Percentiles rank a stretch among this genome's conserved stretches.
phyloP scores from a whole-genome alignment of 2,888 invertebrate species.

The Dorcus hopei region DNA sequence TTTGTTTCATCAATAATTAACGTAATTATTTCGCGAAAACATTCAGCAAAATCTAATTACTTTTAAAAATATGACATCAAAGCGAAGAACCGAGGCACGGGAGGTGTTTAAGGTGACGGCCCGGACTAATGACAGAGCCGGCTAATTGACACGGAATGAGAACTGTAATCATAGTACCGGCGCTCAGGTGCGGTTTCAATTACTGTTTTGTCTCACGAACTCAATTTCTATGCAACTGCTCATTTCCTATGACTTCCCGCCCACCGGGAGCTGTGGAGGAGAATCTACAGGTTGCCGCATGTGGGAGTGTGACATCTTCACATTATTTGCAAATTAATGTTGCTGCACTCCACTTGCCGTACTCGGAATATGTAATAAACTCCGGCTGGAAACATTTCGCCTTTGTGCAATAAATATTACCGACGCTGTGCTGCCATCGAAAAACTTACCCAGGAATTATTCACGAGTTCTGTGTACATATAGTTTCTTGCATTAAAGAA shows the following conservation, averaged over 20 bases:
- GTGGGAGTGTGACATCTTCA: slow-evolving; percentile 23
- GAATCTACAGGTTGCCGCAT: slow-evolving; percentile 23
- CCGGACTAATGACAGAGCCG: slow-evolving; percentile 47
- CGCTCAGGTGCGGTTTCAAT: slow-evolving; percentile 46
- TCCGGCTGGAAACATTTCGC: too few species aligned
- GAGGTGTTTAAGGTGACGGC: slow-evolving; percentile 37
- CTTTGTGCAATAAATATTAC: too few species aligned
- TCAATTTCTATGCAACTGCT: slow-evolving; percentile 45
- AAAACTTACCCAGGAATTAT: too few species aligned
- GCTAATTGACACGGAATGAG: slow-evolving; percentile 50
- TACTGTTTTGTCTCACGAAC: slow-evolving; percentile 47
- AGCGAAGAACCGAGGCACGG: slow-evolving; percentile 20
- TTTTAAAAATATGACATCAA: neutral
- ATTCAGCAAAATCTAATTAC: too few species aligned
- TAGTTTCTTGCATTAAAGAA: too few species aligned
- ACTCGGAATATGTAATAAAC: neutral
- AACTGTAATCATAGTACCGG: slow-evolving; percentile 46
- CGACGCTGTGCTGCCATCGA: too few species aligned
- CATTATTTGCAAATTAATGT: slow-evolving; percentile 21
- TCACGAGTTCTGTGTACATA: too few species aligned
- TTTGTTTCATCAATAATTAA: too few species aligned
- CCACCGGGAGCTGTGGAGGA: slow-evolving; percentile 17
- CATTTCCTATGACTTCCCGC: slow-evolving; percentile 35
- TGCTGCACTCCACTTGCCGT: slow-evolving; percentile 1
- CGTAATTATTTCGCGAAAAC: too few species aligned